Evolutionary conservation across 2,113 vertebrate genomes (phyloP).

Genomic region (Micronisus gabar): DNA sequence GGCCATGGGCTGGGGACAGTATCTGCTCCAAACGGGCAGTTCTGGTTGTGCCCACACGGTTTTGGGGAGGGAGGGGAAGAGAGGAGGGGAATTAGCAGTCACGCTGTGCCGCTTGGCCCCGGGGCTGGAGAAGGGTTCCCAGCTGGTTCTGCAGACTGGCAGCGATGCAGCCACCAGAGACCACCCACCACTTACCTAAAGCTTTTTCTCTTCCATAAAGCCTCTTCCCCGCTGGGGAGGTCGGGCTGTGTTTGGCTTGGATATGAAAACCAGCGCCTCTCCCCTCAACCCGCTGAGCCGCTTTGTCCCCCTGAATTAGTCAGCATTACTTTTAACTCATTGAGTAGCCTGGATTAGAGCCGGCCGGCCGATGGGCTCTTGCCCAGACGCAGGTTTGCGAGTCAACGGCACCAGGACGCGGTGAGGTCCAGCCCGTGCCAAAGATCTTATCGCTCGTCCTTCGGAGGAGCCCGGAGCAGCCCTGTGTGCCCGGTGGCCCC

Average conservation of each 20-base stretch:
- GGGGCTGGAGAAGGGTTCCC: neutral
- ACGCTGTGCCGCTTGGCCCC: rapidly evolving
- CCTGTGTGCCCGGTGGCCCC: neutral
- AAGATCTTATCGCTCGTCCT: neutral
- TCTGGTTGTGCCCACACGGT: rapidly evolving
- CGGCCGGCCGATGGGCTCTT: neutral
- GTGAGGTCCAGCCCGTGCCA: neutral
- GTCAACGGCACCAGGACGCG: rapidly evolving
- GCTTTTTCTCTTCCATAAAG: neutral
- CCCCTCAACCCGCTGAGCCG: neutral
- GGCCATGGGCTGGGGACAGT: neutral
- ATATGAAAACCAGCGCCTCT: neutral
- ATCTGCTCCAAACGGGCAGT: neutral
- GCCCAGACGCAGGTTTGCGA: rapidly evolving
- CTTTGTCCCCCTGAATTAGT: neutral
- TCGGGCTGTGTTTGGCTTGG: neutral
- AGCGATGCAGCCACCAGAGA: neutral
- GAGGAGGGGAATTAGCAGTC: neutral
- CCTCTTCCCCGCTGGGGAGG: neutral
- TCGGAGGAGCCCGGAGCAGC: neutral
- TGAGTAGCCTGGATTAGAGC: neutral
- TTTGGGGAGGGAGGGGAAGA: neutral
- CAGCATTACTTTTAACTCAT: neutral
- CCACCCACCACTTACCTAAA: neutral
- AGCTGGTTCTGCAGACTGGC: neutral